phyloP scores from a whole-genome alignment of 2,888 invertebrate species.

The Reticulitermes lucifugus region DNA sequence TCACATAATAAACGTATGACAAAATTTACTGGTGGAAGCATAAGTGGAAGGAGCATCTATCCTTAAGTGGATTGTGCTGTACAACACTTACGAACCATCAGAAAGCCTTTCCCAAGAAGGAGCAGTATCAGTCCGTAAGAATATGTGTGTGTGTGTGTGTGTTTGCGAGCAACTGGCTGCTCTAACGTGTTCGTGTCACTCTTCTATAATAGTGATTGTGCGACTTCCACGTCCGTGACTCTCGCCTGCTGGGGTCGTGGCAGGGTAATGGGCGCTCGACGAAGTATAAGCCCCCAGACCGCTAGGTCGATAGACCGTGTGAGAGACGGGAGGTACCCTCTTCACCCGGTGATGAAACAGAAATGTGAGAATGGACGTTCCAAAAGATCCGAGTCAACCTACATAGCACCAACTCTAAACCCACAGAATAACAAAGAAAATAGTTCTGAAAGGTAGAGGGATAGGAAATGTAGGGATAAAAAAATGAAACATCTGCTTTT shows the following conservation, averaged over 20 bases:
- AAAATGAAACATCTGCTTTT: no score
- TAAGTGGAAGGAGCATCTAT: no score
- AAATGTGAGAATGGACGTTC: slow-evolving; percentile 7
- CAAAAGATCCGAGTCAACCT: slow-evolving; percentile 10
- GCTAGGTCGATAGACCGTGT: slow-evolving; percentile 11
- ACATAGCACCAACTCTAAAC: slow-evolving; percentile 14
- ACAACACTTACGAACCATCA: neutral
- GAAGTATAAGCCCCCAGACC: slow-evolving; percentile 3
- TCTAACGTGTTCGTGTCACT: no score
- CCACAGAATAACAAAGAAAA: slow-evolving; percentile 9
- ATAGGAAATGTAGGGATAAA: no score
- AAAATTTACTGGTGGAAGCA: no score
- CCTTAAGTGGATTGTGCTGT: neutral
- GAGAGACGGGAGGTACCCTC: neutral
- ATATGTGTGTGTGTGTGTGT: neutral
- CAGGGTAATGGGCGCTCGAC: neutral
- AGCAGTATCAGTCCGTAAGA: neutral
- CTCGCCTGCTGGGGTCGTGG: neutral
- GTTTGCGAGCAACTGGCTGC: no score
- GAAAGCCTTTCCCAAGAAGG: neutral
- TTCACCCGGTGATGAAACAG: neutral
- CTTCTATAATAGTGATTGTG: neutral
- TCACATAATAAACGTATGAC: no score
- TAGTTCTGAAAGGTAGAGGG: neutral
- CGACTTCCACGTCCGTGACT: neutral